These are phyloP conservation scores for Papilio gigon DNA, from an alignment of 2,888 invertebrate genomes.

Conservation along the genomic window DNA sequence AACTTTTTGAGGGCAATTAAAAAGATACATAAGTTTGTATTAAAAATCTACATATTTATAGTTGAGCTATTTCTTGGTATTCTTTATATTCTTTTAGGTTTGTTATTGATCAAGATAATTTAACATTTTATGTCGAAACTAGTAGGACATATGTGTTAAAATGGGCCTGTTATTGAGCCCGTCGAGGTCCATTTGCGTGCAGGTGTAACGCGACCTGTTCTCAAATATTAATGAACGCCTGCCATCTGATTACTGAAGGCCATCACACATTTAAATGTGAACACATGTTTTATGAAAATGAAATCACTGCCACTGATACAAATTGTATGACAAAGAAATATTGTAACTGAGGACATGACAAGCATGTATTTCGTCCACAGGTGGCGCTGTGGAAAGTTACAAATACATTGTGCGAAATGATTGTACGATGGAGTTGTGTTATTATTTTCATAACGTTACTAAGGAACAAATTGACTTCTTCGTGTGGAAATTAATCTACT, in stretches of 20 bases:
- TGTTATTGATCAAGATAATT: not conserved
- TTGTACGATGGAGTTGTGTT: no score
- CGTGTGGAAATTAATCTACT: no score
- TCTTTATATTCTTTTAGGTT: not conserved
- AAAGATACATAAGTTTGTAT: no score
- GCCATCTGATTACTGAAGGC: not conserved
- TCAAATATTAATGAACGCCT: not conserved
- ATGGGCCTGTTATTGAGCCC: not conserved
- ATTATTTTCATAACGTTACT: no score
- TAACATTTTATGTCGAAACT: not conserved
- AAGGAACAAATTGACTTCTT: no score
- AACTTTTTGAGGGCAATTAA: no score
- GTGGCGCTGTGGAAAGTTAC: not conserved
- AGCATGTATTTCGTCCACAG: no score
- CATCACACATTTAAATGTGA: not conserved
- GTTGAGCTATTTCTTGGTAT: not conserved
- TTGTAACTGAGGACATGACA: no score
- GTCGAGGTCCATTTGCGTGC: not conserved
- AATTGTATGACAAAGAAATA: not conserved
- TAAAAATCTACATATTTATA: no score
- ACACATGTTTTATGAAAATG: not conserved
- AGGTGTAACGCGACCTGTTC: constrained; percentile 15
- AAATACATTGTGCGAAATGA: not conserved
- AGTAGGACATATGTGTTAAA: not conserved
- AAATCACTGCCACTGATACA: constrained; percentile 13